Base-by-base conservation (phyloP, 2,797 vertebrate species). In the Darevskia nairensis region DNA sequence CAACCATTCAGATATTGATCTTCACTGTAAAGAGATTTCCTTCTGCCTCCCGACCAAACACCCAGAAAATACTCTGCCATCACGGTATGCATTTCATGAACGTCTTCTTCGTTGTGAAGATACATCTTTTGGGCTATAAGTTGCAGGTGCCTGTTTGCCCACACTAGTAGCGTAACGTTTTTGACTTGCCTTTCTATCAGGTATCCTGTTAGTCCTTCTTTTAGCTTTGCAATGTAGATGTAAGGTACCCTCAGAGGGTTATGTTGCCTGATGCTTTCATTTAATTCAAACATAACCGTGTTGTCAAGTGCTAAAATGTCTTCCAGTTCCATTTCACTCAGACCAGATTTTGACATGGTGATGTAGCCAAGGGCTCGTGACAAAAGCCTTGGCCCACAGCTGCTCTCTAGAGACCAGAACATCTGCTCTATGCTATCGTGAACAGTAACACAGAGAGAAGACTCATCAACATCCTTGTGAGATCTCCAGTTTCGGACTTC, bases 61-160 rank as follows among this genome's bases (percentile, higher is more conserved):
- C 99, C 99, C n/a, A 99, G 97, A 84, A 99, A 99, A 94, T 99
- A 99, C 92, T 99, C 99, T 1, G 99, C 99, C 92, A 99, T 96
- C 88, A 98, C 98, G 23, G 98, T 98, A 92, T 99, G 99, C 99
- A 99, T 99, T 95, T 99, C 98, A 88, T 97, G 98, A 77, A 99
- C 96, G 7, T 98, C 98, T 85, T 98, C 98, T 91, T 98, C 97
- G 1, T 98, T 98, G 95, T 98, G 97, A 59, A 99, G 97, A 89
- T 99, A 99, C 84, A 99, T 91, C 94, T 99, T 99, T 96, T 99
- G 99, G 79, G 99, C 99, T 91, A 99, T 99, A 55, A 99, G 98
- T n/a, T 99, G 98, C 82, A 99, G 96, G 83, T 99, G 99, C 89
- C 99, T 97, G 92, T 99, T 99, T 95, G 99, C 98, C 99, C 99